Evolutionary conservation across 2,113 vertebrate genomes (phyloP), one percentile per base, ranked within the genome.

Genomic region (Excalfactoria chinensis): DNA sequence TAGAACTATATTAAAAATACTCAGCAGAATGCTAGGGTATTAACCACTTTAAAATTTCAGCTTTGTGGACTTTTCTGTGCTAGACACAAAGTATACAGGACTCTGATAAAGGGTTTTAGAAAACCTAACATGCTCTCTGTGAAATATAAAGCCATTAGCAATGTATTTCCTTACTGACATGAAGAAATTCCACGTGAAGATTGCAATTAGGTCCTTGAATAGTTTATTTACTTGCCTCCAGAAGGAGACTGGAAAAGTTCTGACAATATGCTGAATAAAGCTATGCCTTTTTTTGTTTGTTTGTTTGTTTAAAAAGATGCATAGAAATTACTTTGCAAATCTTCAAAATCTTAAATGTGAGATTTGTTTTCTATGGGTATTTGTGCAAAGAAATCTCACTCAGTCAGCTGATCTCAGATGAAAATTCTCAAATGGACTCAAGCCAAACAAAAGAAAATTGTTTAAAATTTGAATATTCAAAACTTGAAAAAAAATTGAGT

Each of bases 141-240:
- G 81, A 75, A 51, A 37, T 41, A 71, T 6, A 56, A 44, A 81
- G 4, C 43, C 35, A 60, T 84, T 58, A 82, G 63, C 43, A 75
- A 17, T 0, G 0, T 35, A 51, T 32, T 5, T 60, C 40, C 48
- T 77, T 67, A 81, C n/a, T 40, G 46, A 49, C 64, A 74, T n/a
- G 64, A 70, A 83, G 32, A 55, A 88, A 86, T 81, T 74, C 21
- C 41, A 44, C 40, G 30, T 86, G 64, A 80, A 91, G 32, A 70
- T 35, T 56, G 21, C 59, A 67, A 77, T 84, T 35, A 64, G 6
- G 30, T 56, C 32, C 19, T 58, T 43, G 19, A 51, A 28, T 43
- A 14, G 32, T 2, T 70, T 48, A 70, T 81, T 93, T 84, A 43
- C 34, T 68, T 72, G 46, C 51, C 25, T 76, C 19, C 86, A 48